Conservation (phyloP, 1,140 invertebrate genomes). For the Babylonia areolata region DNA sequence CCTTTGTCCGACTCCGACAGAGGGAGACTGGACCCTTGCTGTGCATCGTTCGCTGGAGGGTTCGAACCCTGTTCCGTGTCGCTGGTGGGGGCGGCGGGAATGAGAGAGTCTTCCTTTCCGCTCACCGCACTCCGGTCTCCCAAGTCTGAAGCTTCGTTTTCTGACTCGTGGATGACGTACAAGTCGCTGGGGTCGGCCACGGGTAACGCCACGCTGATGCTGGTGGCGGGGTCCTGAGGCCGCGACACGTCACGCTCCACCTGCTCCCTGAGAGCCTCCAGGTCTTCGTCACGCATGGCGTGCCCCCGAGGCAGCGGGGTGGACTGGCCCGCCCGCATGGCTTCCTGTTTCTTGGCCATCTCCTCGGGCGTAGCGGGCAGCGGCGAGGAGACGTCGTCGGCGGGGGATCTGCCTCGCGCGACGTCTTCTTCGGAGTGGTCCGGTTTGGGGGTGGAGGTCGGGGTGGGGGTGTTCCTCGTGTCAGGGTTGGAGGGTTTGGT, state of each 20-base stretch:
- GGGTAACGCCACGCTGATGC: neutral
- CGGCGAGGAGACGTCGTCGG: neutral
- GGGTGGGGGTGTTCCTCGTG: too few relatives aligned
- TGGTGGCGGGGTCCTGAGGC: neutral
- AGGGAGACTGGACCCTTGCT: neutral
- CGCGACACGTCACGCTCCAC: conserved; percentile 15
- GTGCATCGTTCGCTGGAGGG: neutral
- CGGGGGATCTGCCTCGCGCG: neutral
- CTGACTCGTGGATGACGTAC: conserved; percentile 23
- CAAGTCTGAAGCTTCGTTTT: conserved; percentile 18
- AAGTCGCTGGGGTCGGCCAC: neutral
- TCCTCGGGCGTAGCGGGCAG: conserved; percentile 15
- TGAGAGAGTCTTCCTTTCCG: neutral
- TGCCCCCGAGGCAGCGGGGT: neutral
- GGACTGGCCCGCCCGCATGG: conserved; percentile 16
- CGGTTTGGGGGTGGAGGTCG: neutral
- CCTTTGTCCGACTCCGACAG: too few relatives aligned
- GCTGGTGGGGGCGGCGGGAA: neutral
- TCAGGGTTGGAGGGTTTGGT: too few relatives aligned
- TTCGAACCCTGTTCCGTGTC: neutral
- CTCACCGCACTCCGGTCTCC: neutral
- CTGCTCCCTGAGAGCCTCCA: conserved; percentile 1
- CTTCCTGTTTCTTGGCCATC: conserved; percentile 17
- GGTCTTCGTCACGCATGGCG: neutral
- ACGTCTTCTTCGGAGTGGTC: conserved; percentile 16